These are phyloP conservation scores for Galeopterus variegatus DNA, from an alignment of 2,113 vertebrate species.

Conservation along the genomic window DNA sequence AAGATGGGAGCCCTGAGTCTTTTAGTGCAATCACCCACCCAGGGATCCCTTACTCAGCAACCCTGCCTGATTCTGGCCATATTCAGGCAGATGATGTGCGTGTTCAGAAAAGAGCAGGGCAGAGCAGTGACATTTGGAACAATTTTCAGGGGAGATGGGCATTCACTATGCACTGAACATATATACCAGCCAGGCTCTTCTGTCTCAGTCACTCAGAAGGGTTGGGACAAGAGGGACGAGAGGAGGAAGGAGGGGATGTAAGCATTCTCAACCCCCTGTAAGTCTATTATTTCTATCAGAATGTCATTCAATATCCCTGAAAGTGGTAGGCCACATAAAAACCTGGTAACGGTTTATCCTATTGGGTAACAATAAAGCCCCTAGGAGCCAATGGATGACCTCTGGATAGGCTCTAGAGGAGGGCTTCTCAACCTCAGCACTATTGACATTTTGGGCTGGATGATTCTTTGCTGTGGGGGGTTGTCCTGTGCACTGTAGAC, in stretches of 20 bases:
- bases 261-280: not conserved
- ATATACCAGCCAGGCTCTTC: not conserved
- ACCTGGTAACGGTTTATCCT: not conserved
- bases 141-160: not conserved
- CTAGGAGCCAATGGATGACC: not conserved
- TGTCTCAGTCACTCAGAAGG: not conserved
- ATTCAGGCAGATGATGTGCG: not conserved
- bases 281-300: not conserved
- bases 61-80: not conserved
- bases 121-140: not conserved
- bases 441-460: accelerated
- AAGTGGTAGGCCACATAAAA: not conserved
- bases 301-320: not conserved
- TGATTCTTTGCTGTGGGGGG: accelerated
- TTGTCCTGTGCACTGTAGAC: accelerated
- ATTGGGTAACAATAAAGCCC: not conserved
- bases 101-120: not conserved
- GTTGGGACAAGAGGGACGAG: accelerated
- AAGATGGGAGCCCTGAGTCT: not conserved
- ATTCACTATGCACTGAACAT: not conserved
- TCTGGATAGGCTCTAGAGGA: not conserved
- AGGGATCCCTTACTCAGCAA: not conserved
- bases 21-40: not conserved
- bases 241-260: accelerated
- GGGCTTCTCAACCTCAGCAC: not conserved